Conservation (phyloP, 2,113 vertebrate genomes). For the Ifrita kowaldi region DNA sequence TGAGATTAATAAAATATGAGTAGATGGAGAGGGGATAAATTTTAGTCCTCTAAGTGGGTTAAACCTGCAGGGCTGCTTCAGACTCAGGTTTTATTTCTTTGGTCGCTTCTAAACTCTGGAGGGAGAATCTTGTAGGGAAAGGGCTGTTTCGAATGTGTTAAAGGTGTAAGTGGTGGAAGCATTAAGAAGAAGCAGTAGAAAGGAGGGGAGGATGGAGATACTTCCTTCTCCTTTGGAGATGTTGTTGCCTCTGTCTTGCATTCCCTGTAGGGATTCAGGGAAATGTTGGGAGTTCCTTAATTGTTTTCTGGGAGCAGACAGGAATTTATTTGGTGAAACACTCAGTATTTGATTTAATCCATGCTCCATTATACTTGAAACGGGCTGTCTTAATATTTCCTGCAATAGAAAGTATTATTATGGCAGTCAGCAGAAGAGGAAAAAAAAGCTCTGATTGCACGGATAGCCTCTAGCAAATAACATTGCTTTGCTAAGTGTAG, state of each 20-base stretch:
- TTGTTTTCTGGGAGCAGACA: background rate
- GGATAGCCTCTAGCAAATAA: constrained; percentile 5
- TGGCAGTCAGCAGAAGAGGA: background rate
- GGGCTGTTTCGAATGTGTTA: background rate
- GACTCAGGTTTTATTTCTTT: background rate
- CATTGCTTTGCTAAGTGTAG: background rate
- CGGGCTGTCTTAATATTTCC: constrained; percentile 3
- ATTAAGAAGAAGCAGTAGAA: background rate
- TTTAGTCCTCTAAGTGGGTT: background rate
- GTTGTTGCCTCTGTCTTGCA: background rate
- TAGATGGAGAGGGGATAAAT: background rate
- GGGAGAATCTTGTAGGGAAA: background rate
- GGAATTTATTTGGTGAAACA: background rate
- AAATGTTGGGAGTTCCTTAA: background rate
- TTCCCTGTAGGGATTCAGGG: background rate
- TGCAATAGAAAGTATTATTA: background rate
- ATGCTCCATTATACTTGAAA: background rate
- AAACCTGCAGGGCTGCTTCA: background rate
- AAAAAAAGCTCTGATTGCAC: background rate
- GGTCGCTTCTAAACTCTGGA: background rate
- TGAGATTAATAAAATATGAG: background rate
- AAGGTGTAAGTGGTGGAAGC: background rate
- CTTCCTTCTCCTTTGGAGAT: background rate
- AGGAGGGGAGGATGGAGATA: background rate
- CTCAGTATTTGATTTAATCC: background rate